Percentiles rank a stretch among this genome's conserved stretches.
Conservation (phyloP, 1,140 invertebrate genomes). For the Carcinoscorpius rotundicauda region DNA sequence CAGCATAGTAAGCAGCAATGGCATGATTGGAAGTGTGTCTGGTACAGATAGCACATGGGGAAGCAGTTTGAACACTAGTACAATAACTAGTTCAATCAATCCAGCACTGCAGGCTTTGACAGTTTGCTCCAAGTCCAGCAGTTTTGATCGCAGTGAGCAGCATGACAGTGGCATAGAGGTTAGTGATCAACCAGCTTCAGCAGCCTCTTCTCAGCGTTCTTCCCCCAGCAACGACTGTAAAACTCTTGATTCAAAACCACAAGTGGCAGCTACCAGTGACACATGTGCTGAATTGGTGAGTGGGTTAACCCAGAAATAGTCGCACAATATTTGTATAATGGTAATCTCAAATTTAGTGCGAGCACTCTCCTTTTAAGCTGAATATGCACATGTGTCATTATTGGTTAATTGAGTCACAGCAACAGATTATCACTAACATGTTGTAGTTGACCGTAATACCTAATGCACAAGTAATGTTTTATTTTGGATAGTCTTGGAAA, state of each 20-base stretch:
- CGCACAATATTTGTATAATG: too few relatives aligned
- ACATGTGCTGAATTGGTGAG: constrained; percentile 12
- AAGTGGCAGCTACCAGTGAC: constrained; percentile 8
- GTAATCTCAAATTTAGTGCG: too few relatives aligned
- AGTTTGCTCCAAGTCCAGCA: constrained; percentile 25
- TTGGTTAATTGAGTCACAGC: too few relatives aligned
- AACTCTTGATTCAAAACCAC: constrained; percentile 56
- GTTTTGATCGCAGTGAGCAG: constrained; percentile 31
- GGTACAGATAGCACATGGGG: constrained; percentile 8
- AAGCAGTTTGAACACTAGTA: constrained; percentile 4
- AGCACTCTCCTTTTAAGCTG: too few relatives aligned
- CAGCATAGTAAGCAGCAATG: too few relatives aligned
- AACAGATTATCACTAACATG: too few relatives aligned
- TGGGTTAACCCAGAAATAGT: not conserved
- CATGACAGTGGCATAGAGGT: constrained; percentile 42
- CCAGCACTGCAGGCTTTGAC: constrained; percentile 14
- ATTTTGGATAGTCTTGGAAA: too few relatives aligned
- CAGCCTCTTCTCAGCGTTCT: constrained; percentile 37
- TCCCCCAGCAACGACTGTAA: constrained; percentile 35
- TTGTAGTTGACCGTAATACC: too few relatives aligned
- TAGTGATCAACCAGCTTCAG: constrained; percentile 38
- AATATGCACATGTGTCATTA: too few relatives aligned
- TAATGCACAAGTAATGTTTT: too few relatives aligned
- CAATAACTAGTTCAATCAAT: constrained; percentile 5
- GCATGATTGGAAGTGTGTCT: not conserved